phyloP scores from a whole-genome alignment of 2,888 invertebrate genomes.

The Caenorhabditis japonica region DNA sequence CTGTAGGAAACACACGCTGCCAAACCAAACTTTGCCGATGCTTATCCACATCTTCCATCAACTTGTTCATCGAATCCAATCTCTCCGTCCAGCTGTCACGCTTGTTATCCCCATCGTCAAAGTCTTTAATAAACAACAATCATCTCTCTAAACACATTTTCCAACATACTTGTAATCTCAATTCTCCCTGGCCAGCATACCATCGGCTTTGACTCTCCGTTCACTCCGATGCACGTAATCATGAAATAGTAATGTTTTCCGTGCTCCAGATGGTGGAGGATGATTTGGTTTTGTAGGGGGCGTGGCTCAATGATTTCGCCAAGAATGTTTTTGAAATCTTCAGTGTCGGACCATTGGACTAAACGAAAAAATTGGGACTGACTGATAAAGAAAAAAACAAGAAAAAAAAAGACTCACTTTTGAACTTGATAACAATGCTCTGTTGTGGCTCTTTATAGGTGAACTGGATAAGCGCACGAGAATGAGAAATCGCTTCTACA shows the following conservation, averaged over 20 bases:
- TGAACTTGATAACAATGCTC: constrained; percentile 63
- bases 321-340: constrained; percentile 87
- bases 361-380: no score
- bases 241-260: constrained; percentile 82
- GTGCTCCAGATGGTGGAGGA: constrained; percentile 36
- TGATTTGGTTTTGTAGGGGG: constrained; percentile 21
- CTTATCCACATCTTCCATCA: constrained; percentile 68
- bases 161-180: constrained; percentile 82
- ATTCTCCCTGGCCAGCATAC: constrained; percentile 87
- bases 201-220: constrained; percentile 88
- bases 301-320: constrained; percentile 49
- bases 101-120: constrained; percentile 67
- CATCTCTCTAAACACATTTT: not conserved
- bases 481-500: constrained; percentile 56
- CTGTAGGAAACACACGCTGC: constrained; percentile 72
- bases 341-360: constrained; percentile 94
- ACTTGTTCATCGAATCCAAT: constrained; percentile 52
- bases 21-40: constrained; percentile 70
- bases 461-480: constrained; percentile 43
- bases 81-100: constrained; percentile 57
- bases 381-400: no score
- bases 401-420: constrained; percentile 43
- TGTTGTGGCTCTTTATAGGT: constrained; percentile 34
- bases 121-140: constrained; percentile 51
- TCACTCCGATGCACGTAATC: constrained; percentile 91